These are phyloP conservation scores for Ahaetulla prasina DNA, from an alignment of 2,113 vertebrate species.

Conservation along the genomic window DNA sequence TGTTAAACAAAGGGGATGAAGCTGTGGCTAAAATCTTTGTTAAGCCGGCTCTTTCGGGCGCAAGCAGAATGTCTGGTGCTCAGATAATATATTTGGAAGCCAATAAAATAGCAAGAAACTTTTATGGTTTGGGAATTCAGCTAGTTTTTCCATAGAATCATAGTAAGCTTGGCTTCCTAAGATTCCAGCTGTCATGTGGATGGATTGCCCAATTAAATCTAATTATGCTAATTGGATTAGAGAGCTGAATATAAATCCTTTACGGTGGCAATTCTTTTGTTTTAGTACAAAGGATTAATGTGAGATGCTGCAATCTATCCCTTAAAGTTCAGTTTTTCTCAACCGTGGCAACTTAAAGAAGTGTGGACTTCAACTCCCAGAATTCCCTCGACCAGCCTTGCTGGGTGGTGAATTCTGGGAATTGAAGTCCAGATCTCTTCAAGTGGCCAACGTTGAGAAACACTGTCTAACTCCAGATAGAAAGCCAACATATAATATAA, in stretches of 20 bases:
- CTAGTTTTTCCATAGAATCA: neutral
- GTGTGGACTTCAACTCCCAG: neutral
- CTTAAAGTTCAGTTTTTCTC: neutral
- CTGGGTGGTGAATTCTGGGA: too few species aligned
- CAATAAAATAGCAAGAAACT: neutral
- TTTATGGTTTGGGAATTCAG: neutral
- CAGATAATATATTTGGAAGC: neutral
- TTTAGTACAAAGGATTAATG: neutral
- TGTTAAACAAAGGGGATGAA: neutral
- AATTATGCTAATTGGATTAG: neutral
- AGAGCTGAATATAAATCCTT: neutral
- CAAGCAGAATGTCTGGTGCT: neutral
- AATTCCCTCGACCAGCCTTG: neutral
- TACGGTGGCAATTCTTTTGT: neutral
- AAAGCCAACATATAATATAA: neutral
- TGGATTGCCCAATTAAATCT: slow-evolving; percentile 1
- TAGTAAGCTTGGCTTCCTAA: neutral
- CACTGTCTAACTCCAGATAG: neutral
- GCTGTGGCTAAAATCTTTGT: neutral
- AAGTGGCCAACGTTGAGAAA: too few species aligned
- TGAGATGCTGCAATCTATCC: neutral
- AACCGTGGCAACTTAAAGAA: neutral
- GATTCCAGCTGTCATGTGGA: neutral
- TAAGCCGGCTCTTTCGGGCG: neutral
- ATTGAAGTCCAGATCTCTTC: too few species aligned